Conservation (phyloP, 2,113 vertebrate species). For the Epinephelus lanceolatus region DNA sequence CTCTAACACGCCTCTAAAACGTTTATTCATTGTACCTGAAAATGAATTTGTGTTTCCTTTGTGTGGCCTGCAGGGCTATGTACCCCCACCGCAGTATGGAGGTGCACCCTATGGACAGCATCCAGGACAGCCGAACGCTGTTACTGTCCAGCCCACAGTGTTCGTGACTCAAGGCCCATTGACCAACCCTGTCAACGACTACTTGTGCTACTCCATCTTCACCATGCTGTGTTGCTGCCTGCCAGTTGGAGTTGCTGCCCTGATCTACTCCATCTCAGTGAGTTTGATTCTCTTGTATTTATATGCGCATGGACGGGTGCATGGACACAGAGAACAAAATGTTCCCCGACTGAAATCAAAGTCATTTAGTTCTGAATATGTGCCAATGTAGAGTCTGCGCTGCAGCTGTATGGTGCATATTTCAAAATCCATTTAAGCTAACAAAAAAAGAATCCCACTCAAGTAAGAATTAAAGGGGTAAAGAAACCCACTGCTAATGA, state of each 20-base stretch:
- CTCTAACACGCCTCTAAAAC: too few species aligned
- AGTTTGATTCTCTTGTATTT: slow-evolving; percentile 47
- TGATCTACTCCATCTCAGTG: slow-evolving; percentile 82
- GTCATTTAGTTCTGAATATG: background rate
- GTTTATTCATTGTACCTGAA: background rate
- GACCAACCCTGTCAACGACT: slow-evolving; percentile 70
- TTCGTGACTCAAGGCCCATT: slow-evolving; percentile 63
- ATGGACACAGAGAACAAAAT: background rate
- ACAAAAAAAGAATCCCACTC: too few species aligned
- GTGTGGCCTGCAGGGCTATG: slow-evolving; percentile 26
- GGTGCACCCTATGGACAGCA: slow-evolving; percentile 30
- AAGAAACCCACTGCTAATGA: background rate
- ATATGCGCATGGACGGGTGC: background rate
- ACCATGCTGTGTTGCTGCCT: slow-evolving; percentile 86
- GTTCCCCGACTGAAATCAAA: background rate
- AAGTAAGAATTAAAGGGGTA: background rate
- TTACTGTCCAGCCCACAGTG: slow-evolving; percentile 72
- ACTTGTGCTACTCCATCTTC: slow-evolving; percentile 86
- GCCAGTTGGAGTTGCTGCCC: slow-evolving; percentile 83
- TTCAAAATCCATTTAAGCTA: background rate
- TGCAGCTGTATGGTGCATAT: too few species aligned
- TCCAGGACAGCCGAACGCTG: background rate
- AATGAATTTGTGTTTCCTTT: background rate
- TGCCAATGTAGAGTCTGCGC: background rate
- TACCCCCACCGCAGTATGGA: slow-evolving; percentile 16